Base-by-base conservation (phyloP, 2,797 vertebrate species). In the Serranus cabrilla region DNA sequence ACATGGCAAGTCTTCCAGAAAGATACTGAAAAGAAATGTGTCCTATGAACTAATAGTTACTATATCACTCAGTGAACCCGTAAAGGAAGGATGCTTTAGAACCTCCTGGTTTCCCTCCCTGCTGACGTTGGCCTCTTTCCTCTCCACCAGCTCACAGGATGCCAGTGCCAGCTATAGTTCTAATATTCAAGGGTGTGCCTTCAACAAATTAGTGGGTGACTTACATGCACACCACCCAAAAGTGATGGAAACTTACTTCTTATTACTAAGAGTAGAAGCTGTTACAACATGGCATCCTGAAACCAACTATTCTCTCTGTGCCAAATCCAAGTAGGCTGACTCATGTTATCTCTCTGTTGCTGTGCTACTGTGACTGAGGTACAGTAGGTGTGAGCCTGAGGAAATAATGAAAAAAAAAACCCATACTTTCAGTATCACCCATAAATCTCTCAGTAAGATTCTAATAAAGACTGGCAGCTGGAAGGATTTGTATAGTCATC, bases 171-270 rank as follows among this genome's bases (percentile, higher is more conserved):
- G 82, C 77, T 77, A 84, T 84, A 50, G 69, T 71, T 59, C 50
- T 54, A 74, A 46, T 74, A 86, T 81, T 58, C 42, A 74, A 81
- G 91, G 86, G 87, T 82, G 89, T 85, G 88, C 27, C 67, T 14
- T 39, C 21, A 59, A 81, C 64, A 83, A 77, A 80, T 70, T 34
- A 69, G 64, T 52, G 63, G 50, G 64, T 78, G 80, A 84, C 71
- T 65, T 63, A 11, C 42, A 77, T n/a, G 23, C 34, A 61, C 76
- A 70, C 63, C 88, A 74, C 76, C 76, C 61, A 77, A 47, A 49
- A 37, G 50, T 60, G 25, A 55, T 42, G 42, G 52, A 79, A 81
- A 87, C 27, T 69, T 18, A 50, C 17, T 34, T 76, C 34, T 60
- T 51, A 50, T 57, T 46, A 31, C 59, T 78, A 75, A 81, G 2